phyloP scores from a whole-genome alignment of 2,888 invertebrate species.

The Lithophane ornitopus region DNA sequence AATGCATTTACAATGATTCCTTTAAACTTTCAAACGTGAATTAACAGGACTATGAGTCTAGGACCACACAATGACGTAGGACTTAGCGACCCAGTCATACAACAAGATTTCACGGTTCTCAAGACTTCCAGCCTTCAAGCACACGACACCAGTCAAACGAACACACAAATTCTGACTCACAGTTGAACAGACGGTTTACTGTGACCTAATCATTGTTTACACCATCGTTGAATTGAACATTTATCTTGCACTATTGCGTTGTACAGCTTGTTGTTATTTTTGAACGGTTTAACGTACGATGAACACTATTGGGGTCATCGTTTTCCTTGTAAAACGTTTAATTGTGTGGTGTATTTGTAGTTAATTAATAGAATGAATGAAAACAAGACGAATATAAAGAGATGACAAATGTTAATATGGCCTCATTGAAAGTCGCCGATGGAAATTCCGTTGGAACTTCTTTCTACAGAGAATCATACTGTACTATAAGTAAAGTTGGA shows the following conservation, averaged over 20 bases:
- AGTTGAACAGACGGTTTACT: conserved; percentile 37
- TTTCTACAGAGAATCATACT: background rate
- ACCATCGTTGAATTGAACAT: conserved; percentile 63
- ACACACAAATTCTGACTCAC: conserved; percentile 58
- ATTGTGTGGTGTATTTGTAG: background rate
- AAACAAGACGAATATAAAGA: conserved; percentile 28
- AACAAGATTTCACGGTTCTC: conserved; percentile 13
- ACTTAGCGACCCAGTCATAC: background rate
- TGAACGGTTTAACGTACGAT: conserved; percentile 37
- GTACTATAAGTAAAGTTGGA: conserved; percentile 13
- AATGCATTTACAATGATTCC: background rate
- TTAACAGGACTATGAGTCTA: background rate
- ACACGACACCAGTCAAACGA: conserved; percentile 28
- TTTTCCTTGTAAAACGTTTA: conserved; percentile 51
- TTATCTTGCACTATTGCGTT: conserved; percentile 51
- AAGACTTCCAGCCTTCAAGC: conserved; percentile 10
- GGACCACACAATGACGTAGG: background rate
- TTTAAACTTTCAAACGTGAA: background rate
- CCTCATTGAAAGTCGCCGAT: background rate
- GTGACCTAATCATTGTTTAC: conserved; percentile 65
- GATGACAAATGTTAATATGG: background rate
- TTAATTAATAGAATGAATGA: conserved; percentile 30
- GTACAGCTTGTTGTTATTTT: conserved; percentile 50
- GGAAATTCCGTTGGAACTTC: background rate
- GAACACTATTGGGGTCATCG: conserved; percentile 48